Evolutionary conservation across 2,113 vertebrate species (phyloP), one percentile per base, ranked within the genome.

Genomic region (Chloropsis hardwickii): DNA sequence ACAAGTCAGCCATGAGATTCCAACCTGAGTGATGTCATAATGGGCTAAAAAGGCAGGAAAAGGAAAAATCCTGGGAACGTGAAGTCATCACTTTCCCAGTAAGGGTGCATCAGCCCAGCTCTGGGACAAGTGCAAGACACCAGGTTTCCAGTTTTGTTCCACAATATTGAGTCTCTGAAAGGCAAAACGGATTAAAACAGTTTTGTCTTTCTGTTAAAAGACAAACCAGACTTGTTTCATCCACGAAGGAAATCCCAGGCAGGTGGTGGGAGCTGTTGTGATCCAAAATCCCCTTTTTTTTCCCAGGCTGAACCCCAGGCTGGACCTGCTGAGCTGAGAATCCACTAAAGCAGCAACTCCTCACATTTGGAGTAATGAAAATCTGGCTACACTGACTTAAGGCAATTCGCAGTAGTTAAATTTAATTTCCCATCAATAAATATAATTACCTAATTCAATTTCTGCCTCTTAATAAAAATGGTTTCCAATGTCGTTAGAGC

Each of bases 341-440:
- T 12, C 73, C 47, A 20, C 56, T 13, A 76, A 58, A 71, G 57
- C 85, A 71, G 78, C 65, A 90, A 22, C 56, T 65, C 88, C 35
- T 71, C 40, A 11, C 29, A 28, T 39, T 45, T 27, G 47, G 60
- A 29, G 45, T 5, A 47, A 56, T 67, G 87, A 74, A 58, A 95
- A 87, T 47, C 90, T 44, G 39, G 47, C 90, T 47, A 64, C 3
- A 21, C 67, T 57, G 86, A 91, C 87, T 89, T 28, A 54, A 80
- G 90, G 86, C 71, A 83, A 81, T 88, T 54, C 27, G 23, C 54
- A 29, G 31, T 48, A 77, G 80, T 90, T 88, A 86, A 66, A 88
- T 93, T 93, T 86, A 83, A 96, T 90, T 94, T 83, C 90, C 88
- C 92, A 81, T 86, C 86, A 88, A 92, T 88, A 90, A 93, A 93